These are phyloP conservation scores for Theodoxus fluviatilis DNA, from an alignment of 2,888 invertebrate species.

Conservation along the genomic window DNA sequence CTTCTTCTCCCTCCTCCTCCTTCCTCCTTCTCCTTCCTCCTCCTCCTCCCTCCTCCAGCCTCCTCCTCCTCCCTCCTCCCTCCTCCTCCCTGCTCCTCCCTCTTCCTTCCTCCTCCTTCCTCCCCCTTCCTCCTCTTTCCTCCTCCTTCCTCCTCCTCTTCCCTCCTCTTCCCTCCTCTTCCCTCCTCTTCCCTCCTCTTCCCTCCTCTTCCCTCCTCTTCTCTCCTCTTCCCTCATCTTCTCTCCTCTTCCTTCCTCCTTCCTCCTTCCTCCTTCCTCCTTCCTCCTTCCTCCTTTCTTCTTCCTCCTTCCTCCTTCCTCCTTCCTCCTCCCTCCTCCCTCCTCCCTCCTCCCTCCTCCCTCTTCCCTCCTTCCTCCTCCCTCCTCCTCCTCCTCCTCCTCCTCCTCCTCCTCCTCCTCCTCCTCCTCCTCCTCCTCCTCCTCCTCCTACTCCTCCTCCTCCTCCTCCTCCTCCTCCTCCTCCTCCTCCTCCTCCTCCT, in stretches of 20 bases:
- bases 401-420: not conserved
- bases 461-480: not conserved
- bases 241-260: not conserved
- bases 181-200: not conserved
- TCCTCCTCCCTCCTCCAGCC: not conserved
- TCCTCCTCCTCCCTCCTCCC: not conserved
- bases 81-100: not conserved
- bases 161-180: not conserved
- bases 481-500: not conserved
- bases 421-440: not conserved
- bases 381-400: conserved; percentile 12
- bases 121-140: not conserved
- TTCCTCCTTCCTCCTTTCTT: not conserved
- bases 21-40: not conserved
- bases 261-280: too few relatives aligned
- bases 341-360: not conserved
- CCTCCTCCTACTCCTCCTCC: not conserved
- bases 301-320: not conserved
- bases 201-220: not conserved
- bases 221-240: not conserved
- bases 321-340: not conserved
- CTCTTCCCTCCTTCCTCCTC: not conserved
- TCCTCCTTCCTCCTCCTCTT: not conserved
- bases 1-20: not conserved
- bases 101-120: not conserved